Evolutionary conservation across 2,888 invertebrate species (phyloP), one percentile per base, ranked within the genome.

Genomic region (Diploptera punctata): DNA sequence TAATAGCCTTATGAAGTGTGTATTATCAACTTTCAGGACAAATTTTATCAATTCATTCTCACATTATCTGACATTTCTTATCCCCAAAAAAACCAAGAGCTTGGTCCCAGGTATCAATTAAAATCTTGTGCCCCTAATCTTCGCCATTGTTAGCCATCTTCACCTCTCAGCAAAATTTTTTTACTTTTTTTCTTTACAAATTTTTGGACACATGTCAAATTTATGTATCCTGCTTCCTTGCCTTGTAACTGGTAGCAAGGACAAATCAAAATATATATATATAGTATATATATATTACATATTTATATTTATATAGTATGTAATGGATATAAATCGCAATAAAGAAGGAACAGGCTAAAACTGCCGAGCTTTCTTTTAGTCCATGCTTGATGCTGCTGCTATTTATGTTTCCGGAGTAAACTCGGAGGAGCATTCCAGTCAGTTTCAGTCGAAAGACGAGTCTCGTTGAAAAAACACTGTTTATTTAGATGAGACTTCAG

Each of bases 111-210:
- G 70, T 67, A 60, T 68, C 52, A 60, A n/a, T 33, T 67, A 43
- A 72, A 65, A 57, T 60, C 47, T 69, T 43, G 47, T 60, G 60
- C 19, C 69, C 44, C 61, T 24, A 7, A 69, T 60, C 49, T 21
- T 24, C 31, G 16, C n/a, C 57, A 29, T 29, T 29, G 29, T 21
- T 47, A 65, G 29, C 70, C n/a, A 57, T 67, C 31, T 73, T 70
- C 70, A 69, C 73, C 73, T 73, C 70, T 70, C 49, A 70, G 70
- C 73, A 73, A 70, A 73, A n/a, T n/a, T n/a, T n/a, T n/a, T n/a
- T n/a, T n/a, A n/a, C n/a, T n/a, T n/a, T n/a, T n/a, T n/a, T 44
- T 26, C 26, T 67, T 38, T 47, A 67, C 57, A 60, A 69, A 43
- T 43, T 69, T n/a, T 38, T 26, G 69, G 57, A 38, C 43, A 44